Conservation (phyloP, 1,140 invertebrate genomes). For the Drosophila kohkoa region DNA sequence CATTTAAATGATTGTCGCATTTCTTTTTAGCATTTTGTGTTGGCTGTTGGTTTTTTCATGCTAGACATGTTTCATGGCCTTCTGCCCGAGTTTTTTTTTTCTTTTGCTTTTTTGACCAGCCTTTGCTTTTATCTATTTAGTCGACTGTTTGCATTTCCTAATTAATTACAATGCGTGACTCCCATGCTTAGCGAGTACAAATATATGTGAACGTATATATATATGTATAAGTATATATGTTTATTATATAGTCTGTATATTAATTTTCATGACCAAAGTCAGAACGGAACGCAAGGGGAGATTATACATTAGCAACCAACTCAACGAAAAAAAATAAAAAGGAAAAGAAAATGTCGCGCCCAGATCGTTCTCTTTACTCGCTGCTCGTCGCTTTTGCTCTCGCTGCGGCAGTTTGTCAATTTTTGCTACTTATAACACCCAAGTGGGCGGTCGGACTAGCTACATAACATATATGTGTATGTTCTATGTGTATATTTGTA, state of each 20-base stretch:
- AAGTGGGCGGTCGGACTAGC: slow-evolving; percentile 8
- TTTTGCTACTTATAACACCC: slow-evolving; percentile 62
- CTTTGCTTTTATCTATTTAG: slow-evolving; percentile 62
- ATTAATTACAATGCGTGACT: slow-evolving; percentile 80
- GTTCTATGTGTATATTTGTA: background rate
- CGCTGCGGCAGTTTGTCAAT: slow-evolving; percentile 70
- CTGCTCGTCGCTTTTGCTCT: slow-evolving; percentile 16
- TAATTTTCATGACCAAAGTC: slow-evolving; percentile 32
- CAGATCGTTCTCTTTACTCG: background rate
- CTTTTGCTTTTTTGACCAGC: slow-evolving; percentile 31
- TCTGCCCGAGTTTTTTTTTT: slow-evolving; percentile 6
- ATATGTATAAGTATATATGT: slow-evolving; percentile 15
- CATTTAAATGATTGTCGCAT: slow-evolving; percentile 34
- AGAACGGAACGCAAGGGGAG: background rate
- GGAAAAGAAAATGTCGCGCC: background rate
- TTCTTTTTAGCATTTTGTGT: slow-evolving; percentile 23
- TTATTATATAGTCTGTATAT: slow-evolving; percentile 28
- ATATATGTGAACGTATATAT: slow-evolving; percentile 26
- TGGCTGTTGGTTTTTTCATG: slow-evolving; percentile 26
- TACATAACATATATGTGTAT: too few relatives aligned
- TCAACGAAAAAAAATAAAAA: background rate
- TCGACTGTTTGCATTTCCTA: slow-evolving; percentile 75
- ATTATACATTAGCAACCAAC: background rate
- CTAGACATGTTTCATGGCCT: slow-evolving; percentile 28
- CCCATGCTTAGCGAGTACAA: slow-evolving; percentile 61